Evolutionary conservation across 2,888 invertebrate species (phyloP).

Genomic region (Desoria tigrina): DNA sequence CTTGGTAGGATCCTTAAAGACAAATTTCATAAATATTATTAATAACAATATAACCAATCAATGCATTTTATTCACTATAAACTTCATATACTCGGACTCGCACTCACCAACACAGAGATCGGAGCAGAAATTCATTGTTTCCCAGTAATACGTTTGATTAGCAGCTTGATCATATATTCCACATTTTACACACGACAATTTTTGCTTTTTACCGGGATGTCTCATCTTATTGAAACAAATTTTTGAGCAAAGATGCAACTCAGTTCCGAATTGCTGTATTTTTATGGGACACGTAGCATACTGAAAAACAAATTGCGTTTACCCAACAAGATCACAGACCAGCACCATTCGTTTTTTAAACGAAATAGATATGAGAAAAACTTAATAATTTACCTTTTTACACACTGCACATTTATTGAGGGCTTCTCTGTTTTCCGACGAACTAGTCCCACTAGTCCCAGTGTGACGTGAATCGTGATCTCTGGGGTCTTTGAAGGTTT

Average conservation of each 20-base stretch:
- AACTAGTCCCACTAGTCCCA: not conserved
- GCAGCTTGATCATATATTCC: constrained; percentile 27
- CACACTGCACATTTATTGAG: not conserved
- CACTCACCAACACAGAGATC: constrained; percentile 74
- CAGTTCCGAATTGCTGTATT: constrained; percentile 44
- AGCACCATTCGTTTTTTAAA: too few species aligned
- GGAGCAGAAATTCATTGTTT: constrained; percentile 90
- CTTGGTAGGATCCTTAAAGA: constrained; percentile 67
- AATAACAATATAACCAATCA: too few species aligned
- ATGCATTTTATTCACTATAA: too few species aligned
- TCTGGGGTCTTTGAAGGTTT: not conserved
- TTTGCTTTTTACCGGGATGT: constrained; percentile 43
- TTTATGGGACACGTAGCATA: constrained; percentile 39
- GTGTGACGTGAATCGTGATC: not conserved
- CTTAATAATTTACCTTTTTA: too few species aligned
- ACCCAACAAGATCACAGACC: too few species aligned
- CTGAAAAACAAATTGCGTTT: too few species aligned
- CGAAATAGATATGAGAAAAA: too few species aligned
- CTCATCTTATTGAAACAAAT: constrained; percentile 49
- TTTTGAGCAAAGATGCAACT: constrained; percentile 47
- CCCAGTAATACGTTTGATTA: constrained; percentile 64
- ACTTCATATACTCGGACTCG: constrained; percentile 21
- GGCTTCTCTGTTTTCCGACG: not conserved
- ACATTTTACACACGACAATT: constrained; percentile 48
- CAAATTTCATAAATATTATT: too few species aligned